Conservation (phyloP, 2,797 vertebrate genomes). For the Glyptemys insculpta region DNA sequence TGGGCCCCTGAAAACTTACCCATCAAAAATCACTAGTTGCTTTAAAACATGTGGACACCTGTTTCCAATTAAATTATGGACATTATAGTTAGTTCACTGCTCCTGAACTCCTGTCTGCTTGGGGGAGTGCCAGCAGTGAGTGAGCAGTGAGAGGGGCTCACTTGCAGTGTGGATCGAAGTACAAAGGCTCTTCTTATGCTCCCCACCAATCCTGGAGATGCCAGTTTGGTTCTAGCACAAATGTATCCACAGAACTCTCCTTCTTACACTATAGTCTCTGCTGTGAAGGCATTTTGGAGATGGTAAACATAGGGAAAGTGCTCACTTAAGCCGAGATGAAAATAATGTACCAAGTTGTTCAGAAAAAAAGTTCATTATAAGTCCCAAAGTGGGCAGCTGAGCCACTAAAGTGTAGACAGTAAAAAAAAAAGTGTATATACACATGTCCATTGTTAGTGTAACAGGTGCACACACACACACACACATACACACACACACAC, state of each 20-base stretch:
- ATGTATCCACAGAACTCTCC: background rate
- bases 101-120: background rate
- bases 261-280: background rate
- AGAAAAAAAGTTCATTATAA: background rate
- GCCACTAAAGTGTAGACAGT: background rate
- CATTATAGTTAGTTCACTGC: background rate
- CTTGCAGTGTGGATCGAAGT: background rate
- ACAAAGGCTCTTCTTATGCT: background rate
- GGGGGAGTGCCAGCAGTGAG: no score
- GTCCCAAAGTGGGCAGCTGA: background rate
- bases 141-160: no score
- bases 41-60: no score
- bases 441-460: no score
- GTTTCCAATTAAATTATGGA: background rate
- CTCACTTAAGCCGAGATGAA: background rate
- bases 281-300: background rate
- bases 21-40: background rate
- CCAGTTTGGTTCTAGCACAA: background rate
- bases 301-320: background rate
- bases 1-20: background rate
- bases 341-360: background rate
- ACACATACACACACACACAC: background rate
- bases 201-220: no score
- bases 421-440: no score
- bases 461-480: no score